A percentile compares a stretch with the other conserved stretches of the same genome.
phyloP scores from a whole-genome alignment of 2,797 vertebrate genomes.

The Danionella dracula region DNA sequence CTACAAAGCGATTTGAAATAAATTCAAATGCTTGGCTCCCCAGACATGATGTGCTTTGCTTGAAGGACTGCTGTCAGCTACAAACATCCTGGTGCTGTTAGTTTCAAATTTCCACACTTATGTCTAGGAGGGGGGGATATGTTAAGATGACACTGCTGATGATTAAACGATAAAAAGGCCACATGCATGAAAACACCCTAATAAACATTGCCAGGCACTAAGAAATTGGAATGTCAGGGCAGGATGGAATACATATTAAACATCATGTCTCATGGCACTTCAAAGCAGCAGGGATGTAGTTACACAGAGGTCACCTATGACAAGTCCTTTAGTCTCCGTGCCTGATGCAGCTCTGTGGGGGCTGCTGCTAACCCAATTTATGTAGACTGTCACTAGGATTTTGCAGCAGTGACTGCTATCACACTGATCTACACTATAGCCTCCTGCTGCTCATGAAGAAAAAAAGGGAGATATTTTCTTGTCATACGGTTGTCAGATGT shows the following conservation, averaged over 20 bases:
- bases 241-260: slow-evolving; percentile 48
- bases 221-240: slow-evolving; percentile 47
- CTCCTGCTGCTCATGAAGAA: slow-evolving; percentile 22
- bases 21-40: neutral
- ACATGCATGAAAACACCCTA: slow-evolving; percentile 31
- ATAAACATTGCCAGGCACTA: slow-evolving; percentile 38
- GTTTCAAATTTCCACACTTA: slow-evolving; percentile 7
- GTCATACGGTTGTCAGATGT: slow-evolving; percentile 46
- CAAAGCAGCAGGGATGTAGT: slow-evolving; percentile 48
- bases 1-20: neutral
- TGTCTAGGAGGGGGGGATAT: neutral
- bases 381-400: slow-evolving; percentile 50
- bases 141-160: slow-evolving; percentile 9
- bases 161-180: slow-evolving; percentile 4
- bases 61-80: slow-evolving; percentile 18
- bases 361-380: slow-evolving; percentile 53
- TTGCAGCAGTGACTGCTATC: slow-evolving; percentile 39
- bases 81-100: slow-evolving; percentile 19
- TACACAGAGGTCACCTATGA: slow-evolving; percentile 49
- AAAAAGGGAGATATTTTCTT: slow-evolving; percentile 30
- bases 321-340: slow-evolving; percentile 48
- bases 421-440: slow-evolving; percentile 42
- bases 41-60: neutral
- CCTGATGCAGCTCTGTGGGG: slow-evolving; percentile 39
- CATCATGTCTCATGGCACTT: slow-evolving; percentile 48